A percentile compares a stretch with the other conserved stretches of the same genome.
phyloP scores from a whole-genome alignment of 2,888 invertebrate genomes.

The Biston betularia region DNA sequence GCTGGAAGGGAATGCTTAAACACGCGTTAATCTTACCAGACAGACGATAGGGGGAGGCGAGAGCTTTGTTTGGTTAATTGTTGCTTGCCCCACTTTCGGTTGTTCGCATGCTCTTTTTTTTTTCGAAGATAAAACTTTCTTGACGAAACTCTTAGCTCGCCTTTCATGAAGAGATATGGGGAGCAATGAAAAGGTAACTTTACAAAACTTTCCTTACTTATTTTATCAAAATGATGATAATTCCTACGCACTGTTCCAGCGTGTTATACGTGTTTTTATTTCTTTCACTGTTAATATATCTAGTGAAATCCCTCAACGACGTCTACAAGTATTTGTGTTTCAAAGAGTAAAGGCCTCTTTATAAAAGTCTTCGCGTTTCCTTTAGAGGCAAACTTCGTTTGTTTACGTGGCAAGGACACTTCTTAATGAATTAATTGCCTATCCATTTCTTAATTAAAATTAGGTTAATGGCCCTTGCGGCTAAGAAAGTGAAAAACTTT shows the following conservation, averaged over 20 bases:
- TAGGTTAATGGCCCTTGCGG: conserved; percentile 37
- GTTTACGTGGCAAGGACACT: conserved; percentile 55
- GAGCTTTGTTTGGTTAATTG: conserved; percentile 57
- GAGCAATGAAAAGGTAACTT: conserved; percentile 7
- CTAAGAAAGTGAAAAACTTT: conserved; percentile 4
- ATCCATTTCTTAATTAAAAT: conserved; percentile 65
- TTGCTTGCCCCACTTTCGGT: conserved; percentile 48
- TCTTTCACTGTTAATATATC: no score
- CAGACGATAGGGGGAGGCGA: conserved; percentile 55
- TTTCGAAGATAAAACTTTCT: conserved; percentile 15
- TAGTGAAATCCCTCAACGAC: neutral
- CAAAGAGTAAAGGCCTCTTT: neutral
- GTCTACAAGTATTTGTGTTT: neutral
- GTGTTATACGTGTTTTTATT: neutral
- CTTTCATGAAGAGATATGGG: conserved; percentile 4
- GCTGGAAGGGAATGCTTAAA: conserved; percentile 68
- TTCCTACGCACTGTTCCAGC: neutral
- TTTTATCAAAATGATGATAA: neutral
- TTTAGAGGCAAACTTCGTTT: conserved; percentile 41
- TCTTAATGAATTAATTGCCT: conserved; percentile 64
- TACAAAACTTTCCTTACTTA: neutral
- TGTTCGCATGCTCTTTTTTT: conserved; percentile 34
- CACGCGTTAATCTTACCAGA: conserved; percentile 72
- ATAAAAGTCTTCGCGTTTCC: conserved; percentile 13
- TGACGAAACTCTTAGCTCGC: conserved; percentile 14